These are phyloP conservation scores for Xenopus borealis DNA, from an alignment of 2,113 vertebrate genomes.

Conservation along the genomic window DNA sequence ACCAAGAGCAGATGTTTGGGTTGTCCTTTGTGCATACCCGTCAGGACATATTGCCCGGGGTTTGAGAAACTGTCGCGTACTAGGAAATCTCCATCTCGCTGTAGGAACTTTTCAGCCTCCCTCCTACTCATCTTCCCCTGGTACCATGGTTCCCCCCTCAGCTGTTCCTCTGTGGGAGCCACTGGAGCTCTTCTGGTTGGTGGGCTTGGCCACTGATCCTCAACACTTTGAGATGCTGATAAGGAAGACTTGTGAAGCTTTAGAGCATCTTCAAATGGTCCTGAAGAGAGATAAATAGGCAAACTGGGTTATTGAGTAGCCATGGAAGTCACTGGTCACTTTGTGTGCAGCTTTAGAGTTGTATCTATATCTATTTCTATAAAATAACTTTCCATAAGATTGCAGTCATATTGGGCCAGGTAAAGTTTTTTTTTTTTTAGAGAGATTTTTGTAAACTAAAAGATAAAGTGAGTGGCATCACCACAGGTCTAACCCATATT, in stretches of 20 bases:
- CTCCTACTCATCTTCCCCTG: constrained; percentile 90
- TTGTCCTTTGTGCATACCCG: constrained; percentile 87
- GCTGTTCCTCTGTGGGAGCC: constrained; percentile 89
- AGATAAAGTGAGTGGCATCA: too few species aligned
- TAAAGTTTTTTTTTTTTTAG: too few species aligned
- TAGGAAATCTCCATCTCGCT: constrained; percentile 86
- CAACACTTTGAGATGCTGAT: constrained; percentile 51
- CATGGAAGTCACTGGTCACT: too few species aligned
- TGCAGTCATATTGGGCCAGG: too few species aligned
- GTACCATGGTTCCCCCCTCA: constrained; percentile 87
- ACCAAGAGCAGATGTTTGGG: constrained; percentile 93
- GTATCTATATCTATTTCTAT: too few species aligned
- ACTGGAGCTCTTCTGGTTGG: constrained; percentile 81
- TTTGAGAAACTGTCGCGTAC: constrained; percentile 93
- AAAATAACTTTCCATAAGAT: too few species aligned
- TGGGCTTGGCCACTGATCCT: constrained; percentile 89
- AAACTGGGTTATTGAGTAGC: too few species aligned
- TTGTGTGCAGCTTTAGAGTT: too few species aligned
- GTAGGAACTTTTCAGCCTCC: constrained; percentile 84
- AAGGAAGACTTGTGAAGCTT: constrained; percentile 80
- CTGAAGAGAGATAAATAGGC: constrained; percentile 52
- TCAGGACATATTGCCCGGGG: constrained; percentile 92
- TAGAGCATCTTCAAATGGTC: constrained; percentile 91
- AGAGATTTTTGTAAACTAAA: too few species aligned
- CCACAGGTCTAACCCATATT: too few species aligned